A percentile compares a stretch with the other conserved stretches of the same genome.
phyloP scores from a whole-genome alignment of 2,888 invertebrate genomes.

The Salpingus planirostris region DNA sequence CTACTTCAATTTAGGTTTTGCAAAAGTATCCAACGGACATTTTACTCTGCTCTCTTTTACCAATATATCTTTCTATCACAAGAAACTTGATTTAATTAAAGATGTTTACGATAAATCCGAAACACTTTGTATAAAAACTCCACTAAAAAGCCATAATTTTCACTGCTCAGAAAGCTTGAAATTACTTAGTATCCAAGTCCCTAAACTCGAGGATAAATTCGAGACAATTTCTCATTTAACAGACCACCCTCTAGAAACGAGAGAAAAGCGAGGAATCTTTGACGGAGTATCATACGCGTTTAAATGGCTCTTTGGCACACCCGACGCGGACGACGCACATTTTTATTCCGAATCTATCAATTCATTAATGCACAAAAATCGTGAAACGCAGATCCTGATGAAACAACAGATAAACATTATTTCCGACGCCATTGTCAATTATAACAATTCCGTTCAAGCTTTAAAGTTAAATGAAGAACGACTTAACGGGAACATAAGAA shows the following conservation, averaged over 20 bases:
- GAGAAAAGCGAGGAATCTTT: conserved; percentile 8
- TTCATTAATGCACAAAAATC: conserved; percentile 11
- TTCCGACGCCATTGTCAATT: conserved; percentile 17
- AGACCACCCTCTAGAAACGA: conserved; percentile 4
- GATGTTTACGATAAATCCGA: neutral
- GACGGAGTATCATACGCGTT: conserved; percentile 13
- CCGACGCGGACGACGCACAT: conserved; percentile 18
- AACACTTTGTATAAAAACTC: neutral
- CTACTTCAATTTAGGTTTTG: neutral
- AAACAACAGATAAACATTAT: conserved; percentile 20
- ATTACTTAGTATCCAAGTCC: conserved; percentile 24
- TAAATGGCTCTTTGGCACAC: conserved; percentile 17
- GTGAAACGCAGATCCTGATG: conserved; percentile 14
- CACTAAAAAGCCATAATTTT: neutral
- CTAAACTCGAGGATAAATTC: conserved; percentile 11
- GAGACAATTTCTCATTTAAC: conserved; percentile 7
- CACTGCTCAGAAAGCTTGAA: conserved; percentile 9
- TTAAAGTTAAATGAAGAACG: conserved; percentile 14
- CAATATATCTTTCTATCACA: neutral
- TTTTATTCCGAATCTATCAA: conserved; percentile 15
- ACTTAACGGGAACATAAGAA: neutral
- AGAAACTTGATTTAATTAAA: neutral
- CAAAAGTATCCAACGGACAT: neutral
- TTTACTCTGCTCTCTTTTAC: neutral
- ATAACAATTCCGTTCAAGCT: conserved; percentile 15